Base-by-base conservation (phyloP, 2,113 vertebrate genomes). In the Eolophus roseicapilla region DNA sequence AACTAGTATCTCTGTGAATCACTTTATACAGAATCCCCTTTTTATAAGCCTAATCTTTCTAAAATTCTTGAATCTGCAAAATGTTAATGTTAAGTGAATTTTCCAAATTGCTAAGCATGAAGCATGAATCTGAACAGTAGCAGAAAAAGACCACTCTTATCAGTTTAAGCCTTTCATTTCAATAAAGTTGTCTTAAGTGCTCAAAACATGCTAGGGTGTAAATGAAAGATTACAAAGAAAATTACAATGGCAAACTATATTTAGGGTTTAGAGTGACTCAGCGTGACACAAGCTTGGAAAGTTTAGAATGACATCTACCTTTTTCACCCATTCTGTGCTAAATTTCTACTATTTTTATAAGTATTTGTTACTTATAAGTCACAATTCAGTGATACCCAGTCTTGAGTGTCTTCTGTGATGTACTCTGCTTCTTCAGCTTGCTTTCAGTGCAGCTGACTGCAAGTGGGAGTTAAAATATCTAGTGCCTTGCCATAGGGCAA, bases 261-360 rank as follows among this genome's bases (percentile, higher is more conserved):
- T 93, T 94, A 93, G 90, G 9, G 6, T n/a, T 90, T 64, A 93
- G 65, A 90, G 71, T 90, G 93, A 96, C 90, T 95, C 90, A 93
- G 52, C 3, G 3, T 79, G 62, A 87, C 43, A 87, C 13, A 59
- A 49, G 85, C 44, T 37, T 21, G 35, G 21, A 20, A 89, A 82
- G 59, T 21, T 90, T 75, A 74, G 41, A 57, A 62, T 91, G 57
- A 94, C 55, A 71, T 47, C 81, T 82, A n/a, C 74, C 31, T 24
- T 86, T 93, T 80, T 76, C 76, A 82, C 31, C 71, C 25, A 55
- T 88, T 71, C 50, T 78, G 59, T 86, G 41, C 49, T 86, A 84
- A 71, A 91, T 91, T 85, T 63, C 37, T 88, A 49, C 84, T 79
- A 52, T 85, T 81, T 81, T 10, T 76, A 29, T 63, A 65, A 62